Conservation (phyloP, 1,140 invertebrate genomes). For the Drosophila asahinai region DNA sequence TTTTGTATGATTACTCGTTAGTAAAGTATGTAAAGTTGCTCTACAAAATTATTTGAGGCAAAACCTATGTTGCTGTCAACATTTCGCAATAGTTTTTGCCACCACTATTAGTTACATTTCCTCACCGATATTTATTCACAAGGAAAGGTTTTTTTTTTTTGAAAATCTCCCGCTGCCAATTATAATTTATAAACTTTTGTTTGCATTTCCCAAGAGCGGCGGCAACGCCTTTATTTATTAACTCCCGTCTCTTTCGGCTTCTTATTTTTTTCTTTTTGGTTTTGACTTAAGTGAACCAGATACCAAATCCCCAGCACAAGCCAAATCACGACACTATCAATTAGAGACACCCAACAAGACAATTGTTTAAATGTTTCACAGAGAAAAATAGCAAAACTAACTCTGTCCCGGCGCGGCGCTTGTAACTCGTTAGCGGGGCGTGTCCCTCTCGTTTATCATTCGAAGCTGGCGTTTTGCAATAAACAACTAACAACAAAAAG, state of each 20-base stretch:
- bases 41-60: too few species aligned
- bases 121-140: neutral
- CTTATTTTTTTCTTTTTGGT: neutral
- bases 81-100: neutral
- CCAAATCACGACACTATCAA: constrained; percentile 80
- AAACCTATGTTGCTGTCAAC: neutral
- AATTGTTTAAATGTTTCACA: constrained; percentile 70
- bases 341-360: constrained; percentile 68
- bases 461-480: constrained; percentile 60
- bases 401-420: constrained; percentile 35
- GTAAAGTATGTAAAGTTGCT: neutral
- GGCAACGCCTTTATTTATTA: constrained; percentile 48
- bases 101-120: neutral
- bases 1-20: too few species aligned
- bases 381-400: constrained; percentile 49
- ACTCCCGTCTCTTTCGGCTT: constrained; percentile 31
- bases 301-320: constrained; percentile 27
- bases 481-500: constrained; percentile 7
- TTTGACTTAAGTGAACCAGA: constrained; percentile 9
- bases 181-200: constrained; percentile 41
- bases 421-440: constrained; percentile 72
- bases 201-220: constrained; percentile 38
- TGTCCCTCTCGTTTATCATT: constrained; percentile 78
- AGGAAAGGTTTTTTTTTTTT: constrained; percentile 4
- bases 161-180: constrained; percentile 35